These are phyloP conservation scores for Enteromius fasciolatus DNA, from an alignment of 2,797 vertebrate genomes.

Conservation along the genomic window DNA sequence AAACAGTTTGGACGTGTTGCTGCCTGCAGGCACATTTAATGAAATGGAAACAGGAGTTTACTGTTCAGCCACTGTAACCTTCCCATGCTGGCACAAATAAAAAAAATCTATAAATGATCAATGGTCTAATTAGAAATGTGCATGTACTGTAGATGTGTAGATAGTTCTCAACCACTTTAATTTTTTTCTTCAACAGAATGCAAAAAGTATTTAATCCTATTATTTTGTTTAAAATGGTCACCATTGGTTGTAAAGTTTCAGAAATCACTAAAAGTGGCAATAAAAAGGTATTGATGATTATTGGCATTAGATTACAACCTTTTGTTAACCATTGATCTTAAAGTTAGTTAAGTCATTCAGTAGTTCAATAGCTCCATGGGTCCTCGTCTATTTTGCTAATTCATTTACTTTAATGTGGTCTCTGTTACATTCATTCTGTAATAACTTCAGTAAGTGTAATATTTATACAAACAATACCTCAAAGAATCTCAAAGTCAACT, in stretches of 20 bases:
- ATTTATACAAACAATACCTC: neutral
- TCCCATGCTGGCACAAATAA: slow-evolving; percentile 43
- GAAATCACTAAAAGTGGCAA: neutral
- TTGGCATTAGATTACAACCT: neutral
- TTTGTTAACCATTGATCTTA: slow-evolving; percentile 27
- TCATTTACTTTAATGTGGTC: neutral
- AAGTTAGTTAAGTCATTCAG: slow-evolving; percentile 5
- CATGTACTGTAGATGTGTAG: neutral
- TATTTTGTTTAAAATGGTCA: neutral
- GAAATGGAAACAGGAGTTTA: slow-evolving; percentile 57
- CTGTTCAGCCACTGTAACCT: slow-evolving; percentile 40
- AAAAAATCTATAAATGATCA: slow-evolving; percentile 38
- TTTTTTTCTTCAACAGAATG: neutral
- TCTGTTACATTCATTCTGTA: slow-evolving; percentile 4
- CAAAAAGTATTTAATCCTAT: neutral
- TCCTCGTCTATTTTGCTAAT: neutral
- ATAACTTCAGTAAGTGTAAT: neutral
- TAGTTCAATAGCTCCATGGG: neutral
- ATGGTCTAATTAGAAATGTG: neutral
- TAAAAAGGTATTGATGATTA: neutral
- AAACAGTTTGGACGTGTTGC: slow-evolving; percentile 33
- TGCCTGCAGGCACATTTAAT: slow-evolving; percentile 54
- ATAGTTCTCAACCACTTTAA: neutral
- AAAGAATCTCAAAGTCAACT: neutral
- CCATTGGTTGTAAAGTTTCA: neutral